Evolutionary conservation across 2,888 invertebrate genomes (phyloP).

Genomic region (Germaria angustata): DNA sequence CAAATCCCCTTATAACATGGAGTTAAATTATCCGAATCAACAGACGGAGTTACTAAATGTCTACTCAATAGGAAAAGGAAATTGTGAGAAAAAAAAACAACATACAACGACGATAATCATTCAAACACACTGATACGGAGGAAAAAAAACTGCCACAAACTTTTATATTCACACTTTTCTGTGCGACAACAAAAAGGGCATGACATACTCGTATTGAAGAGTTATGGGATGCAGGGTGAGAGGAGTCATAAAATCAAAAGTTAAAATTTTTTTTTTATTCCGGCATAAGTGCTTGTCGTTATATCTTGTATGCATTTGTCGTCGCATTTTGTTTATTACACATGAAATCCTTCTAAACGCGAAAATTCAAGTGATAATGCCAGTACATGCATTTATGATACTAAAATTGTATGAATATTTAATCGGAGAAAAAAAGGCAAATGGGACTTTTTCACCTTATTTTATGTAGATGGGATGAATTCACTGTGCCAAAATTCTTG

Average conservation of each 20-base stretch:
- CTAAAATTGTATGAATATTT: not conserved
- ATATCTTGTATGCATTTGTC: conserved; percentile 14
- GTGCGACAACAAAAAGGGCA: not conserved
- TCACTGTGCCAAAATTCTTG: no score
- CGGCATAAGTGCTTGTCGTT: conserved; percentile 31
- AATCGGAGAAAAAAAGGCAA: no score
- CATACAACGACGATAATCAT: conserved; percentile 14
- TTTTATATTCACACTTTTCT: not conserved
- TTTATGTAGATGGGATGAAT: no score
- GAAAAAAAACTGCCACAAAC: not conserved
- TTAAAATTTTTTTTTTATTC: conserved; percentile 40
- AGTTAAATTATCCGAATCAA: conserved; percentile 59
- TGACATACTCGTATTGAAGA: not conserved
- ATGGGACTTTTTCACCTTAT: no score
- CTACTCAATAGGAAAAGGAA: conserved; percentile 57
- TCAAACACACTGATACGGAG: conserved; percentile 11
- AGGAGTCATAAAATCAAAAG: not conserved
- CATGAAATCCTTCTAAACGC: conserved; percentile 28
- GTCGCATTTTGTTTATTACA: conserved; percentile 37
- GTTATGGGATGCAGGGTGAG: not conserved
- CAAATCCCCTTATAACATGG: conserved; percentile 40
- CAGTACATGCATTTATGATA: not conserved
- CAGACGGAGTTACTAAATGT: conserved; percentile 15
- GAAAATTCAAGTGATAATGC: not conserved
- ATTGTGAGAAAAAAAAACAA: conserved; percentile 39